These are phyloP conservation scores for Eolophus roseicapilla DNA, from an alignment of 2,113 vertebrate species.

Conservation along the genomic window DNA sequence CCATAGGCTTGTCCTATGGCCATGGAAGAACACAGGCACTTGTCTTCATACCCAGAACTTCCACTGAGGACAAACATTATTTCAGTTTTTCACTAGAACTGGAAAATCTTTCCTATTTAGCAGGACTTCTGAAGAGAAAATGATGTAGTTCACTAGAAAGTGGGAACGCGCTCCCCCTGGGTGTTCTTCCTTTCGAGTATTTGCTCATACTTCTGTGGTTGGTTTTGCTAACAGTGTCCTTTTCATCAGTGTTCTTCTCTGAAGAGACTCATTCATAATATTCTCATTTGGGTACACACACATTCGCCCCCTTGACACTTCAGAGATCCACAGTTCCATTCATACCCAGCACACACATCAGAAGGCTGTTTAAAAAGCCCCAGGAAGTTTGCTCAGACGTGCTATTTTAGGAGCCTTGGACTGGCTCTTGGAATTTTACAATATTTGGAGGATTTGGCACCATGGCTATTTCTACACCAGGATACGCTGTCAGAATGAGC, in stretches of 20 bases:
- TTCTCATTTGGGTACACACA: conserved; percentile 14
- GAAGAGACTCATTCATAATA: conserved; percentile 69
- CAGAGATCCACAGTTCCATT: conserved; percentile 10
- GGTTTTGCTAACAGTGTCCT: conserved; percentile 26
- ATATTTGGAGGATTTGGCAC: conserved; percentile 61
- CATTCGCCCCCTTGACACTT: conserved; percentile 15
- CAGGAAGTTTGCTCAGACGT: conserved; percentile 69
- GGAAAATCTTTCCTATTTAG: conserved; percentile 35
- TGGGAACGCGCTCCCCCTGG: conserved; percentile 28
- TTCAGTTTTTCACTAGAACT: conserved; percentile 12
- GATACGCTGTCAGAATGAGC: neutral
- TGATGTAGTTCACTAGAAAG: conserved; percentile 33
- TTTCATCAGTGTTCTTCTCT: conserved; percentile 50
- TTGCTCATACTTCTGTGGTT: conserved; percentile 41
- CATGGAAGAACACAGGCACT: neutral
- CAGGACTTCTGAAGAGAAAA: conserved; percentile 36
- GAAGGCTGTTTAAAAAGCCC: conserved; percentile 49
- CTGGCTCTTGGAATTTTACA: conserved; percentile 69
- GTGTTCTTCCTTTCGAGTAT: conserved; percentile 48
- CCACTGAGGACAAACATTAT: neutral
- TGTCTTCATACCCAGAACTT: neutral
- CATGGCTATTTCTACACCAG: neutral
- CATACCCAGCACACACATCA: conserved; percentile 20
- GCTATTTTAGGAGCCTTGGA: conserved; percentile 73
- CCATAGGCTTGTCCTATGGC: neutral